Conservation (phyloP, 92 coral and sea anemone species). For the Zoanthus solanderi region DNA sequence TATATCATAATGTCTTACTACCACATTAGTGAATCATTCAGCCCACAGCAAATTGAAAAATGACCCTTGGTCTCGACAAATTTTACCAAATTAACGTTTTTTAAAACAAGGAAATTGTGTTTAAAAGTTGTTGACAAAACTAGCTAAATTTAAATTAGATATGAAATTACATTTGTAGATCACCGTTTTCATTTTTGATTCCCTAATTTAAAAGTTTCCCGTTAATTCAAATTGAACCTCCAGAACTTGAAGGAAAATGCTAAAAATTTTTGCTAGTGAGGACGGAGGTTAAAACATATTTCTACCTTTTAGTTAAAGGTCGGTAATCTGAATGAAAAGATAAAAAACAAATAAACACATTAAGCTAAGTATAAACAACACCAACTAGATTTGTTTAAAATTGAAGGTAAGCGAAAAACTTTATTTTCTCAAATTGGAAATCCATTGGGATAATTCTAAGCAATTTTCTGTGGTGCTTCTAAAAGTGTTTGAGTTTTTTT, state of each 20-base stretch:
- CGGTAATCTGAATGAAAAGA: constrained; percentile 13
- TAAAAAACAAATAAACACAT: constrained; percentile 46
- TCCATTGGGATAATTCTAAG: background rate
- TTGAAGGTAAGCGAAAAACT: background rate
- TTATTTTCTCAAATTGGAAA: background rate
- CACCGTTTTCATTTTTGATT: background rate
- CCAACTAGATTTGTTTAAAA: constrained; percentile 5
- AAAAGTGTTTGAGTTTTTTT: constrained; percentile 20
- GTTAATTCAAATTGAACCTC: background rate
- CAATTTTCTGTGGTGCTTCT: background rate
- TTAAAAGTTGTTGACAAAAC: background rate
- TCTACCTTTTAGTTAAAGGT: background rate
- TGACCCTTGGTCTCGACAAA: background rate
- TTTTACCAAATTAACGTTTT: background rate
- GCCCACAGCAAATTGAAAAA: background rate
- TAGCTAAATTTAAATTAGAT: background rate
- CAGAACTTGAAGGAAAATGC: constrained; percentile 12
- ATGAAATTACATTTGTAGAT: background rate
- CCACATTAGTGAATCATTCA: background rate
- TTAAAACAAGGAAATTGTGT: background rate
- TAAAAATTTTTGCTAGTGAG: background rate
- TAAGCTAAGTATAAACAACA: constrained; percentile 37
- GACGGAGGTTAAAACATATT: constrained; percentile 9
- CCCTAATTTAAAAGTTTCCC: background rate
- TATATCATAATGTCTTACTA: background rate